Evolutionary conservation across 2,113 vertebrate genomes (phyloP).

Genomic region (Brevimyrus niger): DNA sequence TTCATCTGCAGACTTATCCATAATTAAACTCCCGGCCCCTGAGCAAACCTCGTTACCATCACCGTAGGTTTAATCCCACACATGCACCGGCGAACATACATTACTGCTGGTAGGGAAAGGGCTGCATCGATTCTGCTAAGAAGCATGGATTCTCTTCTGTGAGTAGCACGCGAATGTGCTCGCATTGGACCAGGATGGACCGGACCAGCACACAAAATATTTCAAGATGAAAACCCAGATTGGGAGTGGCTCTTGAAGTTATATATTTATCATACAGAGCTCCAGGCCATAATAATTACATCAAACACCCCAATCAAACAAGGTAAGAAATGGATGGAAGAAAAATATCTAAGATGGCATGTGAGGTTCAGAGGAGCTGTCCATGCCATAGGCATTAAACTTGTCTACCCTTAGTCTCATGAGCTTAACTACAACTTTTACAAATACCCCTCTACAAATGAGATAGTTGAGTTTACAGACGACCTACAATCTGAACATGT

Average conservation of each 20-base stretch:
- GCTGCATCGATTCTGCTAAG: not conserved
- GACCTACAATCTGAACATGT: not conserved
- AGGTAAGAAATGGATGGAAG: not conserved
- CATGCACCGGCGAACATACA: not conserved
- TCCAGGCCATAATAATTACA: not conserved
- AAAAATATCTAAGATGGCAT: not conserved
- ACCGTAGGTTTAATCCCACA: not conserved
- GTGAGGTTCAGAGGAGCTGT: not conserved
- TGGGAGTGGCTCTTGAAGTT: not conserved
- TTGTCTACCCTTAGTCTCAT: not conserved
- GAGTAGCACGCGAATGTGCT: not conserved
- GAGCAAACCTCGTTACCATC: not conserved
- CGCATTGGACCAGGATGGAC: not conserved
- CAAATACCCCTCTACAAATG: not conserved
- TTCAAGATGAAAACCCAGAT: not conserved
- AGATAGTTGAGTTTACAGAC: not conserved
- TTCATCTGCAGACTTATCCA: not conserved
- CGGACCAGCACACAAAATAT: not conserved
- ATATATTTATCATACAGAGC: not conserved
- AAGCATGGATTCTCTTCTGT: not conserved
- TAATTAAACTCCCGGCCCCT: not conserved
- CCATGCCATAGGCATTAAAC: not conserved
- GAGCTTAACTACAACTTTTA: not conserved
- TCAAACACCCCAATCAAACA: not conserved
- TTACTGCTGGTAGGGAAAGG: not conserved